Percentiles rank a stretch among this genome's conserved stretches.
phyloP scores from a whole-genome alignment of 1,140 invertebrate species.

The Calephelis nemesis region DNA sequence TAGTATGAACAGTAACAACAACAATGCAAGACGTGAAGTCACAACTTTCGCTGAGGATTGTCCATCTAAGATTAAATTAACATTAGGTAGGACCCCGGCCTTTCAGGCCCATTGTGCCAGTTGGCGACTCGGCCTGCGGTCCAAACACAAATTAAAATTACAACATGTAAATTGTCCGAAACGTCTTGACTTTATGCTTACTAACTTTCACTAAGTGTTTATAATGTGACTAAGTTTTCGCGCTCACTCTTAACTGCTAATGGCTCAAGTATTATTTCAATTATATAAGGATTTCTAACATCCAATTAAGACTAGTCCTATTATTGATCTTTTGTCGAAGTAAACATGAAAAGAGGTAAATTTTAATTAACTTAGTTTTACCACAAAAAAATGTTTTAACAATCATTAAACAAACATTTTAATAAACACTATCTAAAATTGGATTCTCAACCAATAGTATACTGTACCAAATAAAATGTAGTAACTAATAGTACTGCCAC shows the following conservation, averaged over 20 bases:
- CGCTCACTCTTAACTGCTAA: conserved; percentile 1
- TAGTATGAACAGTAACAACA: conserved; percentile 35
- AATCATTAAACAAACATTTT: too few species aligned
- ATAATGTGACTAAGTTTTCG: conserved; percentile 8
- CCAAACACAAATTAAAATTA: conserved; percentile 70
- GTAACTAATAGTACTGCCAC: too few species aligned
- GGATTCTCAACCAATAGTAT: too few species aligned
- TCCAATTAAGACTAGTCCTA: too few species aligned
- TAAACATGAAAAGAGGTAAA: too few species aligned
- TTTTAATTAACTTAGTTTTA: too few species aligned
- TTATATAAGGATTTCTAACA: too few species aligned
- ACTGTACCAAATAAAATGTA: too few species aligned
- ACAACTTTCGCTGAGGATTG: conserved; percentile 59
- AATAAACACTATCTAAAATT: too few species aligned
- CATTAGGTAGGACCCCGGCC: conserved; percentile 60
- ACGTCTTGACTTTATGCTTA: conserved; percentile 57
- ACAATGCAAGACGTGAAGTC: conserved; percentile 54
- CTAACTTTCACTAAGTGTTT: conserved; percentile 33
- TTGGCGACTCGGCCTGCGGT: conserved; percentile 38
- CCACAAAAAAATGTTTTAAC: too few species aligned
- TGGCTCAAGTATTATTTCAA: background rate
- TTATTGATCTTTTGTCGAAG: too few species aligned
- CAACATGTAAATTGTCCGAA: conserved; percentile 66
- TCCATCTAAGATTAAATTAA: conserved; percentile 73
- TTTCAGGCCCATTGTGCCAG: conserved; percentile 44